These are phyloP conservation scores for Sebastes oblongus DNA, from an alignment of 2,797 vertebrate genomes.

Conservation along the genomic window DNA sequence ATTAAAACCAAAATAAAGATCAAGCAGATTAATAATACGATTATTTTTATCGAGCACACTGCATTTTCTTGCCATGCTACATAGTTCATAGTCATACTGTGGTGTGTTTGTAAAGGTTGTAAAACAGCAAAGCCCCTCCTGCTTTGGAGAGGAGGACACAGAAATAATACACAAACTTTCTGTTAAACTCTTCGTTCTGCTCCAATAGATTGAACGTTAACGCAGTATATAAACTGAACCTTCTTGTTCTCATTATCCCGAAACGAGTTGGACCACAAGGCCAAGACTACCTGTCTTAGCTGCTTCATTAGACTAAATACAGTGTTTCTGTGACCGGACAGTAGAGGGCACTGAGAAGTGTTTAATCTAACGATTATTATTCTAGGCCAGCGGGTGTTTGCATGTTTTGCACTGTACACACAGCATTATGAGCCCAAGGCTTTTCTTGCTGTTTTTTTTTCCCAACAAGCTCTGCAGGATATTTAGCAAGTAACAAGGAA, in stretches of 20 bases:
- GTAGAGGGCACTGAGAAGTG: constrained; percentile 11
- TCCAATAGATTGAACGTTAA: neutral
- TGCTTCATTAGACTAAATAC: neutral
- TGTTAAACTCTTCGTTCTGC: neutral
- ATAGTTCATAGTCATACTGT: neutral
- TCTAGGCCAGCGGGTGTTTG: neutral
- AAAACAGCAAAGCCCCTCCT: neutral
- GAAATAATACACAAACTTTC: neutral
- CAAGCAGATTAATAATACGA: no score
- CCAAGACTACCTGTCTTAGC: neutral
- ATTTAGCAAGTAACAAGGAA: neutral
- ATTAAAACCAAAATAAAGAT: neutral
- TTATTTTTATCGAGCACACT: neutral
- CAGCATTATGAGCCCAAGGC: no score
- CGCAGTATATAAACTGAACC: neutral
- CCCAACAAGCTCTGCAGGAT: neutral
- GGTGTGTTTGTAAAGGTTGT: neutral
- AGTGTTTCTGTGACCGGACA: neutral
- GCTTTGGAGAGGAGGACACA: neutral
- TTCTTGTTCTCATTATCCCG: neutral
- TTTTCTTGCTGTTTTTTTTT: neutral
- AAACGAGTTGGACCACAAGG: neutral
- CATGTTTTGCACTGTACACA: neutral
- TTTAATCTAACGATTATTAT: neutral
- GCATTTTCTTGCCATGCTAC: neutral